These are phyloP conservation scores for Dendrolimus punctatus DNA, from an alignment of 1,140 invertebrate genomes.

Conservation along the genomic window DNA sequence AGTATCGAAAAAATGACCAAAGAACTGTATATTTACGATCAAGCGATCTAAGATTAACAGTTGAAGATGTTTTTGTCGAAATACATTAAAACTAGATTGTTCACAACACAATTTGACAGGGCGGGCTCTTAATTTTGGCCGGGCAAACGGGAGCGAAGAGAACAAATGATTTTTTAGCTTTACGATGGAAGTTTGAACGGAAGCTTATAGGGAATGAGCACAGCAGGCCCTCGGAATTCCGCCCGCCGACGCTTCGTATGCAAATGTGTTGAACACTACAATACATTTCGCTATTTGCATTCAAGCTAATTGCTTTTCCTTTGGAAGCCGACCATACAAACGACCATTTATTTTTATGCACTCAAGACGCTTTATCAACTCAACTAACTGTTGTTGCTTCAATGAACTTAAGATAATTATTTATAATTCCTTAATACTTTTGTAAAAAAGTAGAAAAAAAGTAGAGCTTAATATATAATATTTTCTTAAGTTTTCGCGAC, in stretches of 20 bases:
- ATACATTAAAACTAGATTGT: too few species aligned
- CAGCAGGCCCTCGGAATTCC: slow-evolving; percentile 31
- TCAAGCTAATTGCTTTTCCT: slow-evolving; percentile 60
- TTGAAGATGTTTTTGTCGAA: too few species aligned
- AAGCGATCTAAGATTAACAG: too few species aligned
- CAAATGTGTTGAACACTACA: slow-evolving; percentile 51
- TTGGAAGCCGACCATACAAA: slow-evolving; percentile 37
- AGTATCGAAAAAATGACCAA: too few species aligned
- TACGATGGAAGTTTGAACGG: slow-evolving; percentile 31
- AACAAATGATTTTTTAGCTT: slow-evolving; percentile 23
- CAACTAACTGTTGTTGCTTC: slow-evolving; percentile 16
- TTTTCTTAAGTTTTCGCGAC: too few species aligned
- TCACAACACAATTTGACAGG: too few species aligned
- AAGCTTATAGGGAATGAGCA: slow-evolving; percentile 30
- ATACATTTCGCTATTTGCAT: slow-evolving; percentile 56
- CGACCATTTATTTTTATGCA: slow-evolving; percentile 41
- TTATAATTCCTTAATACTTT: too few species aligned
- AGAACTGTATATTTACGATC: too few species aligned
- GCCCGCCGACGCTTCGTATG: slow-evolving; percentile 44
- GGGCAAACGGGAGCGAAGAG: slow-evolving; percentile 4
- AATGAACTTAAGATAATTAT: slow-evolving; percentile 5
- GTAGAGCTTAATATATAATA: too few species aligned
- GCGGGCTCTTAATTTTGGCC: background rate
- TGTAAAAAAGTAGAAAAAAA: too few species aligned
- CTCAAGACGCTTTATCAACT: slow-evolving; percentile 28